Evolutionary conservation across 2,888 invertebrate genomes (phyloP).

Genomic region (Chorisops tibialis): DNA sequence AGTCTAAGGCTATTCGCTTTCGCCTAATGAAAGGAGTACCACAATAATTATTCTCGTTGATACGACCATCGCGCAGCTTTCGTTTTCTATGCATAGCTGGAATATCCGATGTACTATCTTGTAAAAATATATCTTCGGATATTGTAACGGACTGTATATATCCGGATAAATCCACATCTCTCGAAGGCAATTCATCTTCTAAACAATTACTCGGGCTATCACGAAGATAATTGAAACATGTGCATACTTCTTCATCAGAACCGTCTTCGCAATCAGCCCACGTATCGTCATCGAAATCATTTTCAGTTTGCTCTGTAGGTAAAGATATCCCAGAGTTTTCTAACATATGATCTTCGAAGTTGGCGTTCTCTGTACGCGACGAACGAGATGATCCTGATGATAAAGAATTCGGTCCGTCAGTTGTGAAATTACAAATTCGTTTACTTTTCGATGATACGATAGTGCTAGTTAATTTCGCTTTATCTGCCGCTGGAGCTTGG

Average conservation of each 20-base stretch:
- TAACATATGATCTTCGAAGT: conserved; percentile 2
- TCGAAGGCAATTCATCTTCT: conserved; percentile 37
- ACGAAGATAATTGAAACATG: conserved; percentile 44
- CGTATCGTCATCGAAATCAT: conserved; percentile 43
- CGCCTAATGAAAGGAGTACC: conserved; percentile 41
- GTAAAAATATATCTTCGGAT: conserved; percentile 40
- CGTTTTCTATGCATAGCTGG: conserved; percentile 45
- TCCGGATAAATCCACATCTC: conserved; percentile 44
- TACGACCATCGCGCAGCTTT: conserved; percentile 47
- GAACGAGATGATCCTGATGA: conserved; percentile 13
- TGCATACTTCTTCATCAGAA: conserved; percentile 51
- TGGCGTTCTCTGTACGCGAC: not conserved
- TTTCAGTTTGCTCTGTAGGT: conserved; percentile 26
- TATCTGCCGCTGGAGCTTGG: not conserved
- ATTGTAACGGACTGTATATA: conserved; percentile 44
- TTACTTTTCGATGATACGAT: not conserved
- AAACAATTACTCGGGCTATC: conserved; percentile 9
- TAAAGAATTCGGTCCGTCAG: not conserved
- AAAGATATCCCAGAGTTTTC: conserved; percentile 20
- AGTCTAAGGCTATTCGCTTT: conserved; percentile 51
- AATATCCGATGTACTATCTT: conserved; percentile 35
- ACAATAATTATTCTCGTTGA: conserved; percentile 32
- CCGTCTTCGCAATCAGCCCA: conserved; percentile 52
- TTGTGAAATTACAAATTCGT: not conserved
- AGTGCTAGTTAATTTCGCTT: not conserved